Percentiles rank a stretch among this genome's conserved stretches.
phyloP scores from a whole-genome alignment of 1,140 invertebrate genomes.

The Bombus turneri region DNA sequence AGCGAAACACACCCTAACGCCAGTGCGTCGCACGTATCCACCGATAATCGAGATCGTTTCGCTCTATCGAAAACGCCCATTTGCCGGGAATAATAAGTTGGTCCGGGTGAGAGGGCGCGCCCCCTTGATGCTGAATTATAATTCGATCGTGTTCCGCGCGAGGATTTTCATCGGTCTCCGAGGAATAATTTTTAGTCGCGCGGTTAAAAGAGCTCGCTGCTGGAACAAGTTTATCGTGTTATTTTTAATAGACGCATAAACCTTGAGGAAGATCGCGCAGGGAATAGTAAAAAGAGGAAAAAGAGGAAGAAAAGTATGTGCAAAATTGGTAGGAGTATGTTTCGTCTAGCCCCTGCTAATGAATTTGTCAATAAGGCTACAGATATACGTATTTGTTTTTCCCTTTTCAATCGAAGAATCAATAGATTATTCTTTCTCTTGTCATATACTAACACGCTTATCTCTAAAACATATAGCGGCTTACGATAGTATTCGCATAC shows the following conservation, averaged over 20 bases:
- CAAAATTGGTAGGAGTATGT: neutral
- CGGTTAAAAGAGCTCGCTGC: neutral
- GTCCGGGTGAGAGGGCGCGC: neutral
- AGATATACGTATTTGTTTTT: too few relatives aligned
- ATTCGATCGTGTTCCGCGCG: constrained; percentile 17
- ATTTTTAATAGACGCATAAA: neutral
- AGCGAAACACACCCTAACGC: constrained; percentile 26
- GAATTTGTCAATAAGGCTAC: too few relatives aligned
- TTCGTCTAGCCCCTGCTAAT: neutral
- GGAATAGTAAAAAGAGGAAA: neutral
- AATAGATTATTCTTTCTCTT: too few relatives aligned
- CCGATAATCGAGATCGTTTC: constrained; percentile 58
- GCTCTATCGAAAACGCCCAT: constrained; percentile 53
- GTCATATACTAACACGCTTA: too few relatives aligned
- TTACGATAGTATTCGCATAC: too few relatives aligned
- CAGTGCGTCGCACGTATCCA: constrained; percentile 32
- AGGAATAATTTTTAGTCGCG: constrained; percentile 16
- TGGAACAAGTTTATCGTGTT: too few relatives aligned
- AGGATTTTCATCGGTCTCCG: neutral
- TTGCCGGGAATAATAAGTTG: constrained; percentile 48
- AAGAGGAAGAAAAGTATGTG: fast-evolving
- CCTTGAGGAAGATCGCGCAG: neutral
- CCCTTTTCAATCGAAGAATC: too few relatives aligned
- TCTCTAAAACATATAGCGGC: too few relatives aligned
- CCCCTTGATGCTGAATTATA: constrained; percentile 36